These are phyloP conservation scores for Samia ricini DNA, from an alignment of 1,140 invertebrate genomes.

Conservation along the genomic window DNA sequence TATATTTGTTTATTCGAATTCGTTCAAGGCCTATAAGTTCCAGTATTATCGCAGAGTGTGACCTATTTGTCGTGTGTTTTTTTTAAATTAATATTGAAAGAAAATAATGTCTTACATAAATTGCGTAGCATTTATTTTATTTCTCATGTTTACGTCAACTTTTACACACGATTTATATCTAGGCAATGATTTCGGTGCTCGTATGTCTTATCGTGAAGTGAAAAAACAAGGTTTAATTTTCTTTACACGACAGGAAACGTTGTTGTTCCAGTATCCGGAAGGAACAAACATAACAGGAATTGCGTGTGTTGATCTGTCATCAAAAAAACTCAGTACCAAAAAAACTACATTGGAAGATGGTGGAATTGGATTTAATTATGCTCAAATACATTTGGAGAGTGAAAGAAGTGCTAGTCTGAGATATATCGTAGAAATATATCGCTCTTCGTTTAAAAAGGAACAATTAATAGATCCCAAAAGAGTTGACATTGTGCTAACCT, in stretches of 20 bases:
- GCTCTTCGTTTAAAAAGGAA: slow-evolving; percentile 16
- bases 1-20: slow-evolving; percentile 6
- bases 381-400: slow-evolving; percentile 32
- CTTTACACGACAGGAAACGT: slow-evolving; percentile 26
- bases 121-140: background rate
- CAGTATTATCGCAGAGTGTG: slow-evolving; percentile 4
- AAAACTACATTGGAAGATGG: slow-evolving; percentile 24
- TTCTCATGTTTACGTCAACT: background rate
- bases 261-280: slow-evolving; percentile 28
- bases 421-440: slow-evolving; percentile 40
- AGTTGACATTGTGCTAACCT: slow-evolving; percentile 6
- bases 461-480: background rate
- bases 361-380: slow-evolving; percentile 28
- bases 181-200: slow-evolving; percentile 20
- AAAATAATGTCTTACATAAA: background rate
- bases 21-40: background rate
- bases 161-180: slow-evolving; percentile 14
- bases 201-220: slow-evolving; percentile 28
- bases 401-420: slow-evolving; percentile 29
- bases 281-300: slow-evolving; percentile 40
- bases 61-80: background rate
- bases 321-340: slow-evolving; percentile 26
- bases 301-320: slow-evolving; percentile 31
- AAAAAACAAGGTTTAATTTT: slow-evolving; percentile 36
- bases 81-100: slow-evolving; percentile 1